These are phyloP conservation scores for Tenualosa thibaudeaui DNA, from an alignment of 2,797 vertebrate genomes.

Conservation along the genomic window DNA sequence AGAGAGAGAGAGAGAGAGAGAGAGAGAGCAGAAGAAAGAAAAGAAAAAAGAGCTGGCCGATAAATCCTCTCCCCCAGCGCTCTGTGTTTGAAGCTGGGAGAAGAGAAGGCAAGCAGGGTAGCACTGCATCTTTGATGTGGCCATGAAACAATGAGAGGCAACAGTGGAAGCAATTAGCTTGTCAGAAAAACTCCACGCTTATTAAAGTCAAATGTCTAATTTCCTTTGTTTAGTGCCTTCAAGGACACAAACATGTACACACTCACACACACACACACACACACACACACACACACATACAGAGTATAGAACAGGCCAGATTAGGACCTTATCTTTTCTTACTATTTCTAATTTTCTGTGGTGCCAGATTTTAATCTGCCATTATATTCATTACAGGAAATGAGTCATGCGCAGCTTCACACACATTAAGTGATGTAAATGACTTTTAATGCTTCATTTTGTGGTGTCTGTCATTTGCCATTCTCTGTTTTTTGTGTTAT, in stretches of 20 bases:
- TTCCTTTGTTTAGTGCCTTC: conserved; percentile 43
- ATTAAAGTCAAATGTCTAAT: conserved; percentile 53
- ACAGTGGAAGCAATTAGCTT: conserved; percentile 49
- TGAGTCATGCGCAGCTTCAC: too few species aligned
- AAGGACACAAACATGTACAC: conserved; percentile 19
- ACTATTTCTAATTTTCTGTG: not conserved
- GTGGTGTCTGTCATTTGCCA: too few species aligned
- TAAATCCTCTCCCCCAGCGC: conserved; percentile 1
- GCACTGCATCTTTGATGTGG: conserved; percentile 46
- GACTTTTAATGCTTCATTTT: too few species aligned
- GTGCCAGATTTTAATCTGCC: too few species aligned
- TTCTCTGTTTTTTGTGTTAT: too few species aligned
- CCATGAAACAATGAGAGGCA: conserved; percentile 43
- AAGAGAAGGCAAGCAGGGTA: conserved; percentile 38
- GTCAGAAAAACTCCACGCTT: conserved; percentile 38
- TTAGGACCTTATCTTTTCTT: not conserved
- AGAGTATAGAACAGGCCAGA: too few species aligned
- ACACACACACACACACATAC: not conserved
- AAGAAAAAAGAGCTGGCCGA: conserved; percentile 8
- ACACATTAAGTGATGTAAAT: too few species aligned
- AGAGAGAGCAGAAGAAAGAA: not conserved
- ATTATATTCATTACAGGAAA: too few species aligned
- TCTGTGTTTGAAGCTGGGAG: conserved; percentile 36
- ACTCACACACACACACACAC: not conserved
- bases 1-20: not conserved